Evolutionary conservation across 2,113 vertebrate genomes (phyloP), one percentile per base, ranked within the genome.

Genomic region (Anolis carolinensis): DNA sequence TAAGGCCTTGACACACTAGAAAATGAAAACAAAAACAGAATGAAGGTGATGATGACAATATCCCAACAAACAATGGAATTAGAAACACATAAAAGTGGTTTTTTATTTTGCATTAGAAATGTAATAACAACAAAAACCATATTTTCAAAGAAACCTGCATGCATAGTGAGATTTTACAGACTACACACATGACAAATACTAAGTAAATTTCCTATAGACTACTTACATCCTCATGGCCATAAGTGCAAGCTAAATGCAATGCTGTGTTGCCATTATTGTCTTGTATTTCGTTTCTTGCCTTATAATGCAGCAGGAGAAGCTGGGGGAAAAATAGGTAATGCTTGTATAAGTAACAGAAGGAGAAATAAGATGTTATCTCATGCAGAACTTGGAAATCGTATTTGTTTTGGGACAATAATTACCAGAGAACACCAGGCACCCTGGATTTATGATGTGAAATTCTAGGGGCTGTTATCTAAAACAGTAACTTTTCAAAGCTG

Each of bases 1-100:
- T 93, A 99, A 89, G 59, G 98, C 99, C 96, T 99, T 99, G 92
- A 99, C 98, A 20, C 99, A 99, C 99, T 99, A 91, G 13, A 79
- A 93, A 82, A 86, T 86, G 93, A 79, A 90, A 83, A 87, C 75
- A 89, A 81, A 50, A 65, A 34, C 50, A 16, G 20, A 3, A 48
- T 9, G 34, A 81, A 14, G 11, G 7, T 23, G 62, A 20, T 39
- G 18, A 32, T 27, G 2, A 65, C 5, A 6, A 23, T 25, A 81
- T 30, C 36, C 23, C 81, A 62, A 7, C 39, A 20, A 48, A 16
- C 32, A 20, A 78, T 7, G 25, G 14, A 78, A 78, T 11, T 68
- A 68, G 27, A 68, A 6, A 81, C 7, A 67, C 3, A 44, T 44
- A 44, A 44, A 44, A 44, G 39, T 44, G 39, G 5, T 44, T 44